Evolutionary conservation across 2,113 vertebrate genomes (phyloP), one percentile per base, ranked within the genome.

Genomic region (Xerus inauris): DNA sequence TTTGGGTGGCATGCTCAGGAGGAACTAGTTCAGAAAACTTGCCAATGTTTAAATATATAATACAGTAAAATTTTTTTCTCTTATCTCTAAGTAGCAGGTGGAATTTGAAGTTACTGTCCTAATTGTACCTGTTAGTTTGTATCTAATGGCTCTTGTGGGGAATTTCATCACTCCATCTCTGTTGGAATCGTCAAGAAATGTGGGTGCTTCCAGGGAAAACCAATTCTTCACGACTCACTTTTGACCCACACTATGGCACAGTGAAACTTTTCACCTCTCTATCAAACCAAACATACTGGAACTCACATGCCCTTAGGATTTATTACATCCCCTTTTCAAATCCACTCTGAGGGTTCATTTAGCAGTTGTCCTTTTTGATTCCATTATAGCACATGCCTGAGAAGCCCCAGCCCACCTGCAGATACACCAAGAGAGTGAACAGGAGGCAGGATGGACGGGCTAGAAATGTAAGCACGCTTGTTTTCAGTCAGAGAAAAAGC

Each of bases 381-480:
- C 49, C 45, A 47, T 6, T 4, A 19, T 4, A 47, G n/a, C 5
- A 0, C 9, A 0, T 11, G 7, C 72, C 72, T 16, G 7, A 77
- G 75, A 47, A 59, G 24, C 57, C 17, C 26, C 24, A 32, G 77
- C 20, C 82, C 26, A 80, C 35, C 8, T 20, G 20, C 20, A 6
- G 5, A 19, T 22, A 4, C n/a, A 35, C 62, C 16, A 20, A 49
- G 57, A n/a, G 71, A 16, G 6, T 3, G 2, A 6, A 51, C 12
- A 4, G 62, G 69, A 24, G 12, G 26, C 8, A 0, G 64, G 10
- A 17, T 8, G 32, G 38, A 38, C 1, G 0, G 38, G 20, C 5
- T 38, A 26, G 42, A 51, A 73, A 57, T 38, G 40, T 26, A 49
- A 76, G 22, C 51, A 24, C 28, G 28, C n/a, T 30, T 57, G 35